Evolutionary conservation across 2,888 invertebrate species (phyloP).

Genomic region (Mesochorus sp.): DNA sequence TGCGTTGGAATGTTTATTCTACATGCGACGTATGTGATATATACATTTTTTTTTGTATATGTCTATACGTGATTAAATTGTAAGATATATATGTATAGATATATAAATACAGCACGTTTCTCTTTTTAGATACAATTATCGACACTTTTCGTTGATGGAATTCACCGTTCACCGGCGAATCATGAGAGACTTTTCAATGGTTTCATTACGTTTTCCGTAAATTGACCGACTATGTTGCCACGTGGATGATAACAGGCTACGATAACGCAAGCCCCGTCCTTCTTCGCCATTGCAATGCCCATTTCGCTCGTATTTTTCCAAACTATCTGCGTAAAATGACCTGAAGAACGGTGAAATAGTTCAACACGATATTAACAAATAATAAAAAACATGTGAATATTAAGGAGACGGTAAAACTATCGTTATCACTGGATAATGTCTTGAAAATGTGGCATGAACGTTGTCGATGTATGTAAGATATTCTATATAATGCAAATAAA

Average conservation of each 20-base stretch:
- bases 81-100: slow-evolving; percentile 30
- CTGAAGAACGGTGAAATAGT: slow-evolving; percentile 68
- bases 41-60: slow-evolving; percentile 63
- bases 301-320: slow-evolving; percentile 90
- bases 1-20: slow-evolving; percentile 75
- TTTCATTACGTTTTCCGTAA: slow-evolving; percentile 81
- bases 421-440: no score
- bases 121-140: slow-evolving; percentile 70
- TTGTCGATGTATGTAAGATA: no score
- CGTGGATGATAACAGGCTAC: slow-evolving; percentile 86
- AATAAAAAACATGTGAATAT: not conserved
- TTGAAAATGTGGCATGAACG: no score
- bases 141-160: slow-evolving; percentile 34
- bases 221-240: slow-evolving; percentile 84
- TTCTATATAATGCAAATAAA: no score
- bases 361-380: not conserved
- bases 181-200: slow-evolving; percentile 71
- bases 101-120: slow-evolving; percentile 60
- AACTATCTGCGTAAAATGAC: slow-evolving; percentile 88
- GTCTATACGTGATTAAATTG: slow-evolving; percentile 53
- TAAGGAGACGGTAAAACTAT: no score
- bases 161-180: slow-evolving; percentile 41
- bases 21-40: slow-evolving; percentile 48
- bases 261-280: slow-evolving; percentile 83
- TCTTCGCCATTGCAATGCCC: slow-evolving; percentile 89